Conservation (phyloP, 2,888 invertebrate genomes). For the Pantelozetes paolii region DNA sequence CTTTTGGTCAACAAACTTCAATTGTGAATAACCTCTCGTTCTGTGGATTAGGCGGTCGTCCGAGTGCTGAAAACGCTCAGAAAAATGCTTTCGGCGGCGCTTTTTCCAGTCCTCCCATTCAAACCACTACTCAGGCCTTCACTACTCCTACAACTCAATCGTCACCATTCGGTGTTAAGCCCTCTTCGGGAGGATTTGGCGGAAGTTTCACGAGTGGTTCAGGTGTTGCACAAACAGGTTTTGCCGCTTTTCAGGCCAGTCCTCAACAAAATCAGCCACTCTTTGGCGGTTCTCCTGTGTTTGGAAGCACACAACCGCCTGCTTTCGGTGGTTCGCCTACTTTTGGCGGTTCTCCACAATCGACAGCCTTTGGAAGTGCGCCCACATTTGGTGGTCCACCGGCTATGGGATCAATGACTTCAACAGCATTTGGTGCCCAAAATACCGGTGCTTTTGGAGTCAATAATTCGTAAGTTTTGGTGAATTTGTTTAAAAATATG, state of each 20-base stretch:
- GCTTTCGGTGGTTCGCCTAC: conserved; percentile 36
- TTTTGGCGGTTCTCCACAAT: conserved; percentile 21
- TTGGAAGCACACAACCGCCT: conserved; percentile 31
- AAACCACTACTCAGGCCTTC: neutral
- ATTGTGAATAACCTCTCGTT: neutral
- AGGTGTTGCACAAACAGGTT: conserved; percentile 1
- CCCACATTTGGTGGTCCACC: conserved; percentile 26
- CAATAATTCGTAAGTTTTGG: neutral
- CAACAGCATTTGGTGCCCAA: neutral
- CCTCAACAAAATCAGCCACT: conserved; percentile 5
- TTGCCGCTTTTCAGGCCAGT: conserved; percentile 24
- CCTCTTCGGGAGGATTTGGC: neutral
- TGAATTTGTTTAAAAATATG: neutral
- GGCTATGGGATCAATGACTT: conserved; percentile 24
- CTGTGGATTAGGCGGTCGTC: conserved; percentile 44
- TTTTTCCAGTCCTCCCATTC: neutral
- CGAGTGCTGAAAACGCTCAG: conserved; percentile 44
- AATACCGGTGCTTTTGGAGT: neutral
- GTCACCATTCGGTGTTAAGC: neutral
- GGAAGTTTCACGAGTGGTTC: conserved; percentile 3
- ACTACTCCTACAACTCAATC: neutral
- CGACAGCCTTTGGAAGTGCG: conserved; percentile 20
- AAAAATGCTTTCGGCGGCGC: conserved; percentile 45
- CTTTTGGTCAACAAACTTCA: neutral
- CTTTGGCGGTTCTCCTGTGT: conserved; percentile 31